These are phyloP conservation scores for Phylloscopus collybita DNA, from an alignment of 2,797 vertebrate genomes.

Conservation along the genomic window DNA sequence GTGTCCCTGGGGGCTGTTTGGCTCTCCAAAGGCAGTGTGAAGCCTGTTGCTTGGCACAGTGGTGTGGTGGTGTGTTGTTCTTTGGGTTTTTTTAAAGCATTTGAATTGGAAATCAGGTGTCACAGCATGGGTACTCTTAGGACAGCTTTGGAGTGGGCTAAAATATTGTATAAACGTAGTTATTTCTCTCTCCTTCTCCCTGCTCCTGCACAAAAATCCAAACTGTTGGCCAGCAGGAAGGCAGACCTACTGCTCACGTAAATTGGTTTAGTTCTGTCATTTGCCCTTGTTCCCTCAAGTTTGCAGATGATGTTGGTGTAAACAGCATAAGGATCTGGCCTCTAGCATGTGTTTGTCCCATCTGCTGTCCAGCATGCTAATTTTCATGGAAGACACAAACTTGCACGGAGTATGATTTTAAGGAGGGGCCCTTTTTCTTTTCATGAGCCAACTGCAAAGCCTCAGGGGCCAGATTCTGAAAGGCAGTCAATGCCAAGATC, in stretches of 20 bases:
- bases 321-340: slow-evolving; percentile 60
- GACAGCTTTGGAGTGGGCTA: background rate
- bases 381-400: slow-evolving; percentile 51
- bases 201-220: background rate
- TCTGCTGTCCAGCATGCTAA: slow-evolving; percentile 67
- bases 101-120: background rate
- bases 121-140: background rate
- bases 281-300: slow-evolving; percentile 53
- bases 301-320: slow-evolving; percentile 41
- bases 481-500: slow-evolving; percentile 43
- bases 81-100: background rate
- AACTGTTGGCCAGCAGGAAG: background rate
- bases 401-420: slow-evolving; percentile 57
- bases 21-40: background rate
- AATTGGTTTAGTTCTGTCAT: slow-evolving; percentile 28
- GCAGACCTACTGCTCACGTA: background rate
- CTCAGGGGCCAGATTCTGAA: slow-evolving; percentile 44
- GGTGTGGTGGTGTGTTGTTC: background rate
- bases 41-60: background rate
- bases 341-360: slow-evolving; percentile 68
- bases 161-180: background rate
- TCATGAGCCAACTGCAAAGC: slow-evolving; percentile 49
- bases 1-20: background rate
- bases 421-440: slow-evolving; percentile 26
- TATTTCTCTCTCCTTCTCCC: background rate